Base-by-base conservation (phyloP, 2,888 invertebrate species). In the Esperia sulphurella region DNA sequence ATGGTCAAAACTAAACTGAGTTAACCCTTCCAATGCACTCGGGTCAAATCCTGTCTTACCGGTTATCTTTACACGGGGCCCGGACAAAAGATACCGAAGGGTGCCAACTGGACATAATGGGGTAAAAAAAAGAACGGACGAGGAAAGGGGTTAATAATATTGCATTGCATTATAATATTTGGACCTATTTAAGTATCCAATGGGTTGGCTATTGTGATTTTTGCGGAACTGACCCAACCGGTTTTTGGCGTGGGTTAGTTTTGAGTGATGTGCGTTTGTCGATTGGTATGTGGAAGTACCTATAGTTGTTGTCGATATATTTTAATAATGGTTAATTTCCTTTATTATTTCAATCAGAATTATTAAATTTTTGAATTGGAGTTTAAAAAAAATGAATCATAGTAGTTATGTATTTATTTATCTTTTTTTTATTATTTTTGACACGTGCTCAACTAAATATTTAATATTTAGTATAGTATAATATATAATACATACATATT, bases 111-210 rank as follows among this genome's bases (percentile, higher is more conserved):
- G 87, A 85, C 88, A 86, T 79, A 84, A 87, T 75, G 69, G 83
- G 45, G 10, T 49, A 53, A 72, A 68, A 70, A 71, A 70, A 28
- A 8, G n/a, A 37, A 38, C 21, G 70, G 66, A 62, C 64, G 63
- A 61, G n/a, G 35, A n/a, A 35, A 49, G 48, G 39, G 49, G 50
- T 46, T 72, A 76, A 79, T 82, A 86, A 86, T 85, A 83, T 69
- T 68, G 71, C 65, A 74, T 71, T 72, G 67, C 74, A 86, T 86
- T 87, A 84, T 87, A 82, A 85, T 87, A 77, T 87, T 87, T 87
- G 87, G 88, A 87, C 87, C 87, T 87, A 88, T 88, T 89, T 89
- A 84, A 88, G 85, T 89, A 88, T 84, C 88, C 85, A 83, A 68
- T 79, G 84, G 82, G 80, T 76, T 53, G 63, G 58, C 79, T 78